A percentile compares a stretch with the other conserved stretches of the same genome.
phyloP scores from a whole-genome alignment of 2,888 invertebrate genomes.

The Limnephilus rhombicus region DNA sequence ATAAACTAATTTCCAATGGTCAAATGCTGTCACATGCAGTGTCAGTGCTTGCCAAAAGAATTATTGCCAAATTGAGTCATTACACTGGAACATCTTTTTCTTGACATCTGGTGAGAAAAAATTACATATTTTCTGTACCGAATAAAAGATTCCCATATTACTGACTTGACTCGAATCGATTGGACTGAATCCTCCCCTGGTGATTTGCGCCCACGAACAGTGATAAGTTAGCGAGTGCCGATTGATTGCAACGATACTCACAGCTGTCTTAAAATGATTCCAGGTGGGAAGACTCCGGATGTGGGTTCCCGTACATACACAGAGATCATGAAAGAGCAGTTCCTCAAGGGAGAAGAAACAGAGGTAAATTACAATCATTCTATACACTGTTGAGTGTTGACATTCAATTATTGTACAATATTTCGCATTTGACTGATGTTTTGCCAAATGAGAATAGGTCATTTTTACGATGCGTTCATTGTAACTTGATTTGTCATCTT shows the following conservation, averaged over 20 bases:
- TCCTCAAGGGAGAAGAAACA: constrained; percentile 92
- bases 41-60: neutral
- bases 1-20: neutral
- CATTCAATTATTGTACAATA: neutral
- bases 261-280: constrained; percentile 72
- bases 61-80: neutral
- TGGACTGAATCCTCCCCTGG: constrained; percentile 14
- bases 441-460: neutral
- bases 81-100: neutral
- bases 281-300: constrained; percentile 99
- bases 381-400: neutral
- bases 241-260: constrained; percentile 63
- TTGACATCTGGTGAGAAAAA: neutral
- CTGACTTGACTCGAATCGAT: neutral
- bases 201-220: neutral
- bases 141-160: neutral
- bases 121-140: neutral
- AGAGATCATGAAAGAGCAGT: constrained; percentile 98
- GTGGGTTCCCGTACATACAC: constrained; percentile 95
- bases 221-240: constrained; percentile 60
- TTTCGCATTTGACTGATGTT: neutral
- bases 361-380: constrained; percentile 81
- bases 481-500: too few relatives aligned
- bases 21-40: neutral
- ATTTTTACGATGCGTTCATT: neutral